Conservation (phyloP, 2,113 vertebrate genomes). For the Ahaetulla prasina region DNA sequence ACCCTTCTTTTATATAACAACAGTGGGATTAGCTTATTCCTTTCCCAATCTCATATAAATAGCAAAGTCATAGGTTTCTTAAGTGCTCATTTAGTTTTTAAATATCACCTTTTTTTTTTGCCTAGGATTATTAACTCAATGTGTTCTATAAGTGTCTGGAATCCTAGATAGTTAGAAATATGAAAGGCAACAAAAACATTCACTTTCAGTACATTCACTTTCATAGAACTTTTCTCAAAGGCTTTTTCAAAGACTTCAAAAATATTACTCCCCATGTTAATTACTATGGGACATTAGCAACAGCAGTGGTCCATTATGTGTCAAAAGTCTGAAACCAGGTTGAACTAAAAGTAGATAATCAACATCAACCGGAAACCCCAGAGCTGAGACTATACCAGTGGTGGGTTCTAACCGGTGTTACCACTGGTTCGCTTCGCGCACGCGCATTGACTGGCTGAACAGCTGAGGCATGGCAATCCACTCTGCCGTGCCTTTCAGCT, state of each 20-base stretch:
- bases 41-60: not conserved
- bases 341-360: not conserved
- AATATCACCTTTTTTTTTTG: not conserved
- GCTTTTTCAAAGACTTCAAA: not conserved
- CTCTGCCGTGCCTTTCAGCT: no score
- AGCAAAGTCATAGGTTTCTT: not conserved
- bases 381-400: not conserved
- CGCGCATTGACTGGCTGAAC: no score
- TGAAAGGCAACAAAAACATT: not conserved
- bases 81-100: not conserved
- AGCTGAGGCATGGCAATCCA: no score
- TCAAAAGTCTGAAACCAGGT: not conserved
- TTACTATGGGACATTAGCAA: not conserved
- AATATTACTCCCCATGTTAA: not conserved
- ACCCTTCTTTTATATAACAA: conserved; percentile 38
- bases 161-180: not conserved
- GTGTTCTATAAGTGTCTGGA: not conserved
- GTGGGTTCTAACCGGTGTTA: no score
- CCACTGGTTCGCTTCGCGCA: no score
- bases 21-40: not conserved
- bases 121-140: not conserved
- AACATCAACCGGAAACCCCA: not conserved
- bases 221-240: not conserved
- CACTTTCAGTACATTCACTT: not conserved
- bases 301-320: not conserved